Conservation (phyloP, 2,888 invertebrate species). For the Ametastegia equiseti region DNA sequence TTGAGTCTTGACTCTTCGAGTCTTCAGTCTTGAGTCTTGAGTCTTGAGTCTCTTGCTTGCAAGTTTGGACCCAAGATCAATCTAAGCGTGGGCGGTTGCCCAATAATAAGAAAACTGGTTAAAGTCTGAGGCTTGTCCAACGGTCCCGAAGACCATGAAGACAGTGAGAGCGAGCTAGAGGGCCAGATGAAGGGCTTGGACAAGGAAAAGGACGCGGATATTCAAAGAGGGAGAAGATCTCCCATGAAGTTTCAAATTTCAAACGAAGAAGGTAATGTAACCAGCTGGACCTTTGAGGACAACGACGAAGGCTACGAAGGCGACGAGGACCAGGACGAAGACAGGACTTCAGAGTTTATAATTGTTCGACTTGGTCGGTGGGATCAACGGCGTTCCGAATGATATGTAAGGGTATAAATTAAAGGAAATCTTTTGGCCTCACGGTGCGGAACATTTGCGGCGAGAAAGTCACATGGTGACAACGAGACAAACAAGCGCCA, state of each 20-base stretch:
- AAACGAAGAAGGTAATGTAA: conserved; percentile 31
- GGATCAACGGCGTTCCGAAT: not conserved
- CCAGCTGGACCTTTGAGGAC: conserved; percentile 17
- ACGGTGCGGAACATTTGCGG: not conserved
- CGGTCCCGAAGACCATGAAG: conserved; percentile 44
- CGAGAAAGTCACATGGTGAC: conserved; percentile 60
- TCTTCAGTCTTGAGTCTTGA: no score
- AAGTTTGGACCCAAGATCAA: conserved; percentile 58
- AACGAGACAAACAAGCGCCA: conserved; percentile 66
- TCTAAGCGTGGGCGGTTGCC: conserved; percentile 69
- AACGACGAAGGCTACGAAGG: not conserved
- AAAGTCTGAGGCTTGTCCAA: conserved; percentile 41
- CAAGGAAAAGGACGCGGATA: no score
- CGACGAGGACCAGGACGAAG: no score
- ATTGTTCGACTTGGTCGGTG: conserved; percentile 38
- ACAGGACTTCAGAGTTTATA: conserved; percentile 16
- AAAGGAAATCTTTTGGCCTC: conserved; percentile 11
- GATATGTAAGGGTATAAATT: conserved; percentile 34
- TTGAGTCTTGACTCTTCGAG: no score
- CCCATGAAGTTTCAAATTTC: conserved; percentile 48
- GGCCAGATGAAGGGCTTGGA: not conserved
- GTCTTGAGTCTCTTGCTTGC: conserved; percentile 35
- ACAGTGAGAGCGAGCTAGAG: conserved; percentile 20
- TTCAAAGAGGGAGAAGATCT: conserved; percentile 26
- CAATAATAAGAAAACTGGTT: conserved; percentile 68